Evolutionary conservation across 2,888 invertebrate genomes (phyloP).

Genomic region (Meiosimyza decipiens): DNA sequence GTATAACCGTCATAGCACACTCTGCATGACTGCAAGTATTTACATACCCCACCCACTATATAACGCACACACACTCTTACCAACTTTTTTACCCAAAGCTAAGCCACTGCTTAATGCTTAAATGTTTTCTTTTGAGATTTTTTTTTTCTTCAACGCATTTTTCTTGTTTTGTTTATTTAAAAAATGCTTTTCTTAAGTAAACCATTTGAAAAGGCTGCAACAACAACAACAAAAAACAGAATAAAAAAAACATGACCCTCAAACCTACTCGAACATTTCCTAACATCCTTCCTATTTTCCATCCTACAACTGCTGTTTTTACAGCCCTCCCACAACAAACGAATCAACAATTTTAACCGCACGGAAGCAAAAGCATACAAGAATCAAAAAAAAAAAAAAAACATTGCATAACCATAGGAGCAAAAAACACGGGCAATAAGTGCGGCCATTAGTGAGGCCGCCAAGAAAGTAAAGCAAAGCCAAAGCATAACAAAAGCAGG

Average conservation of each 20-base stretch:
- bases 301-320: background rate
- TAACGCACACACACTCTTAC: background rate
- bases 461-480: background rate
- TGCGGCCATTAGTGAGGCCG: conserved; percentile 16
- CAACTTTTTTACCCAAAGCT: background rate
- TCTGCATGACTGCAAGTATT: background rate
- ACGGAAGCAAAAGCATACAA: conserved; percentile 7
- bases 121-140: background rate
- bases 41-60: background rate
- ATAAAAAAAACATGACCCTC: conserved; percentile 19
- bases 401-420: conserved; percentile 14
- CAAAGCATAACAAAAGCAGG: background rate
- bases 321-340: background rate
- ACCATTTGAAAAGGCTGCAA: background rate
- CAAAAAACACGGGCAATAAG: conserved; percentile 12
- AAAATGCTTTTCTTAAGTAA: background rate
- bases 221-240: background rate
- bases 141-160: background rate
- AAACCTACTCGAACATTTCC: conserved; percentile 8
- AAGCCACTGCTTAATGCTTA: conserved; percentile 2
- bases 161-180: conserved; percentile 12
- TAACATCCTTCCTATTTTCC: background rate
- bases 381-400: conserved; percentile 8
- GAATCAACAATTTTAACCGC: conserved; percentile 3
- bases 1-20: no score